Evolutionary conservation across 2,113 vertebrate species (phyloP).

Genomic region (Cephalophus harveyi): DNA sequence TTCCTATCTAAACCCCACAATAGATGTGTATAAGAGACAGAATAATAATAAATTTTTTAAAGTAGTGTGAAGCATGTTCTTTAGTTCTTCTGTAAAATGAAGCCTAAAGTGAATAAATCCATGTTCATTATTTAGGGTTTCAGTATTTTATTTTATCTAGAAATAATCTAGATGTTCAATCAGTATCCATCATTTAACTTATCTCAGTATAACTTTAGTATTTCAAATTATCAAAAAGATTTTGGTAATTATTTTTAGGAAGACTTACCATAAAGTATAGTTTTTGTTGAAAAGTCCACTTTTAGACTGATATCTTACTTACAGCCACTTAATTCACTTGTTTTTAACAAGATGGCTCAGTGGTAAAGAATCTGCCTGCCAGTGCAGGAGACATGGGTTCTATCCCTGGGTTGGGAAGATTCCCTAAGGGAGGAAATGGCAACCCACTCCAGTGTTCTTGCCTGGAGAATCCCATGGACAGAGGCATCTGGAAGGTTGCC

Average conservation of each 20-base stretch:
- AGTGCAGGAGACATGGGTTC: not conserved
- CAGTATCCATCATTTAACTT: not conserved
- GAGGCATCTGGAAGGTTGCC: not conserved
- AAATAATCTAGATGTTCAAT: not conserved
- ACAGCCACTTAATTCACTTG: not conserved
- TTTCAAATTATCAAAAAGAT: not conserved
- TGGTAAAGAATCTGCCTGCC: not conserved
- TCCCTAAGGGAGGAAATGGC: not conserved
- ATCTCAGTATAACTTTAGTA: not conserved
- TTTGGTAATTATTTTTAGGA: not conserved
- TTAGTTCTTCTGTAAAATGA: not conserved
- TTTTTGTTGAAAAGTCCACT: not conserved
- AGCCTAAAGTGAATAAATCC: not conserved
- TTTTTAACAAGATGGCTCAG: not conserved
- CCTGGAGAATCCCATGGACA: not conserved
- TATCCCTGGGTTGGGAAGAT: not conserved
- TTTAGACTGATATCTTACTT: not conserved
- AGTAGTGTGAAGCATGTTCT: not conserved
- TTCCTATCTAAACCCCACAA: not conserved
- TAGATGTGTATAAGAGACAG: no score
- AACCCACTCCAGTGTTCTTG: not conserved
- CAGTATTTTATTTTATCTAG: not conserved
- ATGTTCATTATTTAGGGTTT: not conserved
- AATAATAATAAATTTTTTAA: not conserved
- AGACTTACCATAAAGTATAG: not conserved